phyloP scores from a whole-genome alignment of 2,888 invertebrate species.

The Ametastegia equiseti region DNA sequence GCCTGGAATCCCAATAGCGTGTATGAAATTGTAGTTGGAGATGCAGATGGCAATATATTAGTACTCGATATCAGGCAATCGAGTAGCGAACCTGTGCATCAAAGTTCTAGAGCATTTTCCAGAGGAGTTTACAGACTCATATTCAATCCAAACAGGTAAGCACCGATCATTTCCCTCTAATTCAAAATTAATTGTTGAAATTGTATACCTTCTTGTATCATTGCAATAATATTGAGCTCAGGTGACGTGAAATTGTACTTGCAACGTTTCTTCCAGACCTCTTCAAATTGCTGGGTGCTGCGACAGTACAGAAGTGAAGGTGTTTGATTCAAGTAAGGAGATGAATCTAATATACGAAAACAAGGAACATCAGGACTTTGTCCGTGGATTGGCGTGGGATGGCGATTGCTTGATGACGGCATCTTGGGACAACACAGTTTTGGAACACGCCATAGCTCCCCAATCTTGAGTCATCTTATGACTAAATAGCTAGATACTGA shows the following conservation, averaged over 20 bases:
- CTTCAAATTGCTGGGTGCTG: slow-evolving; percentile 77
- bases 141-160: slow-evolving; percentile 71
- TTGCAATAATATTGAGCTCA: background rate
- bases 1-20: slow-evolving; percentile 75
- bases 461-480: slow-evolving; percentile 49
- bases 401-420: slow-evolving; percentile 78
- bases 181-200: slow-evolving; percentile 7
- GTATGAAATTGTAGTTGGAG: slow-evolving; percentile 77
- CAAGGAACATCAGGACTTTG: slow-evolving; percentile 77
- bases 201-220: slow-evolving; percentile 7
- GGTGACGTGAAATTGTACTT: slow-evolving; percentile 5
- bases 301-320: slow-evolving; percentile 75
- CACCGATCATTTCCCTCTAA: background rate
- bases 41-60: slow-evolving; percentile 77
- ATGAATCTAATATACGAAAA: slow-evolving; percentile 74
- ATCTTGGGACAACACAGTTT: slow-evolving; percentile 79
- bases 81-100: slow-evolving; percentile 67
- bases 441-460: slow-evolving; percentile 68
- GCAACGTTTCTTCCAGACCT: slow-evolving; percentile 59
- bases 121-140: slow-evolving; percentile 72
- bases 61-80: slow-evolving; percentile 77
- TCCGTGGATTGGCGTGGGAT: slow-evolving; percentile 79
- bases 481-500: slow-evolving; percentile 49
- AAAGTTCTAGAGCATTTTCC: slow-evolving; percentile 68
- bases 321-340: slow-evolving; percentile 73